Conservation (phyloP, 2,888 invertebrate species). For the Lissonota sp. region DNA sequence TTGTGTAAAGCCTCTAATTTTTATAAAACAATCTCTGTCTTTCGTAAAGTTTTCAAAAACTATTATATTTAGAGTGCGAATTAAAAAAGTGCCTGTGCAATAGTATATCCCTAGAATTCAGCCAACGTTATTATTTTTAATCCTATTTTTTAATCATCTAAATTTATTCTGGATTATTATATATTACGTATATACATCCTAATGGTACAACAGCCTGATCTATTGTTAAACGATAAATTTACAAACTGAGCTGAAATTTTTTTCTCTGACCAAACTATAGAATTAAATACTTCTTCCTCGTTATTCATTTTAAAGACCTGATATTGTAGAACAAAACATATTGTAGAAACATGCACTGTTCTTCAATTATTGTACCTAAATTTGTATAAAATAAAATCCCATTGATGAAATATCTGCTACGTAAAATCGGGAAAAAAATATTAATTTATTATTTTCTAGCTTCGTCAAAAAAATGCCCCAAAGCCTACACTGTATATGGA, state of each 20-base stretch:
- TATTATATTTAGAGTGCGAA: slow-evolving; percentile 76
- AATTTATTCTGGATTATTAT: slow-evolving; percentile 32
- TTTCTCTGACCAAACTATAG: slow-evolving; percentile 7
- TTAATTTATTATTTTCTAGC: no score
- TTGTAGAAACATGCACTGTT: background rate
- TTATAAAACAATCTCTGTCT: slow-evolving; percentile 71
- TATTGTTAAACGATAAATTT: slow-evolving; percentile 48
- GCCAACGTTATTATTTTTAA: slow-evolving; percentile 76
- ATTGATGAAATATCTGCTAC: no score
- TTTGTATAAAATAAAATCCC: no score
- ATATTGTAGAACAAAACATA: slow-evolving; percentile 14
- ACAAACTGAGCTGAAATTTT: slow-evolving; percentile 41
- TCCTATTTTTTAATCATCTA: slow-evolving; percentile 32
- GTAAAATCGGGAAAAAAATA: no score
- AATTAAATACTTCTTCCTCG: no score
- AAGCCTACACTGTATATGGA: slow-evolving; percentile 31
- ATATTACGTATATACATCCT: slow-evolving; percentile 36
- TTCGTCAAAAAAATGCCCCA: background rate
- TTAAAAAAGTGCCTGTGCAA: slow-evolving; percentile 82
- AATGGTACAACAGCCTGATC: slow-evolving; percentile 45
- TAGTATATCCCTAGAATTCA: slow-evolving; percentile 82
- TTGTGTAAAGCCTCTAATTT: slow-evolving; percentile 75
- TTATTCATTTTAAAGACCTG: slow-evolving; percentile 8
- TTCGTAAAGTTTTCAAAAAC: slow-evolving; percentile 78
- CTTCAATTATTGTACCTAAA: slow-evolving; percentile 21